A percentile compares a stretch with the other conserved stretches of the same genome.
Evolutionary conservation across 2,113 vertebrate species (phyloP).

Genomic region (Sinocyclocheilus anophthalmus): DNA sequence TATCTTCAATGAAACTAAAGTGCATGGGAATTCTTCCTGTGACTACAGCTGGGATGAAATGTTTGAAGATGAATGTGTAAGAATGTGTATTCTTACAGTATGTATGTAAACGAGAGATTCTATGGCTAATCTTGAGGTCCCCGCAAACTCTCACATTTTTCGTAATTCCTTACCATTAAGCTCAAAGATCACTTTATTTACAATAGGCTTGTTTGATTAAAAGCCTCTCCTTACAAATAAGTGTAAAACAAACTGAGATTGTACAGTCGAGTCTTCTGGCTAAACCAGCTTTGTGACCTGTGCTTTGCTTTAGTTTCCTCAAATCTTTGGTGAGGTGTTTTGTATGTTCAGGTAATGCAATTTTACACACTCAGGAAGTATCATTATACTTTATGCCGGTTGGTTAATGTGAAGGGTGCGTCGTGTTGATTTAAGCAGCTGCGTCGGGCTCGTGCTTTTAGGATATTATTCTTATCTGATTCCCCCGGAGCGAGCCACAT

Average conservation of each 20-base stretch:
- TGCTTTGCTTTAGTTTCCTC: conserved; percentile 31
- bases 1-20: neutral
- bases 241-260: conserved; percentile 2
- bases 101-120: neutral
- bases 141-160: neutral
- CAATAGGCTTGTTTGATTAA: neutral
- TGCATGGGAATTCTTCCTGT: conserved; percentile 20
- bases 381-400: conserved; percentile 12
- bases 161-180: neutral
- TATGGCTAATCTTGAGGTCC: neutral
- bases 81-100: neutral
- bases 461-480: conserved; percentile 43
- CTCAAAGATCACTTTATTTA: conserved; percentile 28
- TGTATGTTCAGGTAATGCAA: conserved; percentile 24
- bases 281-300: conserved; percentile 45
- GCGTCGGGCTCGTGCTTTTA: neutral
- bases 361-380: conserved; percentile 30
- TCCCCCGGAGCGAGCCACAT: conserved; percentile 27
- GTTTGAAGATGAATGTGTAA: neutral
- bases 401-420: conserved; percentile 46
- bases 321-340: conserved; percentile 36
- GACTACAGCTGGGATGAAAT: neutral
- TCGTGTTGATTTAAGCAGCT: conserved; percentile 39
- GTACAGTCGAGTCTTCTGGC: conserved; percentile 4
- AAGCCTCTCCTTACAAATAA: neutral